These are phyloP conservation scores for Aporrectodea caliginosa DNA, from an alignment of 1,140 invertebrate species.

Conservation along the genomic window DNA sequence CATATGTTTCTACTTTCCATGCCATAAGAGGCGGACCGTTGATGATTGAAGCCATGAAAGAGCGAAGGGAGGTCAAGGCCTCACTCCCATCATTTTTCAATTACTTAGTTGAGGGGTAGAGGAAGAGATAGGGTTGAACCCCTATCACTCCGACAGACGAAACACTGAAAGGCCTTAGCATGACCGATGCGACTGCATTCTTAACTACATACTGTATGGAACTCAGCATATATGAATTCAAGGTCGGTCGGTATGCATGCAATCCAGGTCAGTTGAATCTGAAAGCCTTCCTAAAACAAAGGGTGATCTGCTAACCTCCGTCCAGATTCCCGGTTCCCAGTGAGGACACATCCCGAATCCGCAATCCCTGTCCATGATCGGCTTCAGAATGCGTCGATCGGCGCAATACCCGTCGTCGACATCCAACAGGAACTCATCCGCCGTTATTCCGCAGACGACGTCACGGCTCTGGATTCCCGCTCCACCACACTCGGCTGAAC, in stretches of 20 bases:
- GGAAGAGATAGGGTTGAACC: too few species aligned
- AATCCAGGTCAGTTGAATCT: not conserved
- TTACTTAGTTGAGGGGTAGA: too few species aligned
- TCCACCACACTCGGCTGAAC: conserved; percentile 69
- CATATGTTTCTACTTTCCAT: too few species aligned
- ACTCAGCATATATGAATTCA: not conserved
- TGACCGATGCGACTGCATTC: not conserved
- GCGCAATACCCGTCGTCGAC: conserved; percentile 67
- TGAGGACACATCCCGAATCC: conserved; percentile 67
- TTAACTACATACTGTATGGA: not conserved
- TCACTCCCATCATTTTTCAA: too few species aligned
- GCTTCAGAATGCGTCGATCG: conserved; percentile 64
- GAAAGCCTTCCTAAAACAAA: not conserved
- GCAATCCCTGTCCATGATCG: conserved; percentile 66
- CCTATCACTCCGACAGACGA: not conserved
- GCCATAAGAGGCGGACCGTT: too few species aligned
- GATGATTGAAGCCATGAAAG: too few species aligned
- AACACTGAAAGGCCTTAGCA: not conserved
- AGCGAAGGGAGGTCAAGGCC: too few species aligned
- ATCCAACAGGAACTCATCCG: conserved; percentile 60
- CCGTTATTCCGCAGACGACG: conserved; percentile 71
- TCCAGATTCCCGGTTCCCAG: conserved; percentile 71
- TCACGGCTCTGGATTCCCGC: conserved; percentile 75
- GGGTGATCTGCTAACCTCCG: conserved; percentile 40
- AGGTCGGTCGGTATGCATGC: not conserved